Base-by-base conservation (phyloP, 92 coral and sea anemone genomes). In the Porites rus region DNA sequence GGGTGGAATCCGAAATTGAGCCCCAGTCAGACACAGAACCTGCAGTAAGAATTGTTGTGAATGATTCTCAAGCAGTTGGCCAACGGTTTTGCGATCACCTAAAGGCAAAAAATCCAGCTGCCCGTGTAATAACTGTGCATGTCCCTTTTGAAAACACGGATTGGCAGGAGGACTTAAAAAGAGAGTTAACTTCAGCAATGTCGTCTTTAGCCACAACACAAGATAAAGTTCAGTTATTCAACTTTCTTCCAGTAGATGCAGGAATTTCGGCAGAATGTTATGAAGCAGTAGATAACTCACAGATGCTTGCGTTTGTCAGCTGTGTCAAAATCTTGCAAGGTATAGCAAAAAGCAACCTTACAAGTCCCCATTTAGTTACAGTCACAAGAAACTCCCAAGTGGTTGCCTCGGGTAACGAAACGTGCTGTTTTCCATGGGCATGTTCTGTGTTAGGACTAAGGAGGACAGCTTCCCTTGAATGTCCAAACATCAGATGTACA, bases 181-280 rank as follows among this genome's bases (percentile, higher is more conserved):
- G 18, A 10, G 83, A 43, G 20, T 63, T 78, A 1, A 14, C 24
- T 28, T 63, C 72, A 64, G 83, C 73, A 63, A 62, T 78, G 9
- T 38, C 73, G 31, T 78, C 72, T 31, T 58, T 63, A 67, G n/a
- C 83, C 38, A 64, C 65, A 8, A 51, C 20, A 9, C 18, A 51
- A 51, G 54, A 60, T 7, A 88, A 66, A 11, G 63, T 75, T 8
- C 76, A 51, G 52, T 64, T 88, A 10, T 58, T 88, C 60, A 88
- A 88, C 81, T 92, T 92, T 51, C 86, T 80, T 81, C 94, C 94
- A 9, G 83, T 88, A 38, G 92, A 92, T 50, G 77, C 92, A 51
- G 77, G 68, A 31, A 75, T 65, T 80, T 10, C 67, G 20, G 64
- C 84, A 51, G 66, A 80, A 60, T 66, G 56, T 3, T 31, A 52